Evolutionary conservation across 1,140 invertebrate species (phyloP).

Genomic region (Oncopeltus fasciatus): DNA sequence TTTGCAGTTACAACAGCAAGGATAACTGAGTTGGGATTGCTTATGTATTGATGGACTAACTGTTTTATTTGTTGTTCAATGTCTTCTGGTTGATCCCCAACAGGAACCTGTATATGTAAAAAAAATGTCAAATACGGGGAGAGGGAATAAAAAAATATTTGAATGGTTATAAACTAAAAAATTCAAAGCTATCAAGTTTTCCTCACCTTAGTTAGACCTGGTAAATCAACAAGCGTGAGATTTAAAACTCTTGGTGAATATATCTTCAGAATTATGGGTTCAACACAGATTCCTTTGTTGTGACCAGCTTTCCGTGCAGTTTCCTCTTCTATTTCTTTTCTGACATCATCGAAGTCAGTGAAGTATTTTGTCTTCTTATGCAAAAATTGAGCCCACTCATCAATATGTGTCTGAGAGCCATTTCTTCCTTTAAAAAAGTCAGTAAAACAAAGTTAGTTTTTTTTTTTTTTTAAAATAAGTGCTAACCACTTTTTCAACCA

Average conservation of each 20-base stretch:
- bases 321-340: conserved; percentile 83
- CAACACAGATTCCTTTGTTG: conserved; percentile 92
- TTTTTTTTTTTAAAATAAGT: too few relatives aligned
- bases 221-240: conserved; percentile 92
- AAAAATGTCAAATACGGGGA: neutral
- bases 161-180: neutral
- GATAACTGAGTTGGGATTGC: conserved; percentile 83
- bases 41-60: conserved; percentile 68
- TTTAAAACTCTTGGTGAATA: conserved; percentile 88
- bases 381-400: conserved; percentile 93
- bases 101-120: conserved; percentile 45
- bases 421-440: too few relatives aligned
- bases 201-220: conserved; percentile 89
- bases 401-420: conserved; percentile 36
- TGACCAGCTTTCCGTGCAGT: conserved; percentile 84
- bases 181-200: neutral
- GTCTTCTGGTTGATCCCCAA: conserved; percentile 81
- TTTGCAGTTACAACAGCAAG: conserved; percentile 89
- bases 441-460: too few relatives aligned
- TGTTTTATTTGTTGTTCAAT: conserved; percentile 74
- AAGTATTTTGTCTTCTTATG: conserved; percentile 83
- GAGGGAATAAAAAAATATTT: neutral
- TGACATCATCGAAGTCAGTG: conserved; percentile 81
- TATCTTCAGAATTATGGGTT: conserved; percentile 93
- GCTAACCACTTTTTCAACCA: too few relatives aligned